Evolutionary conservation across 2,797 vertebrate genomes (phyloP), one percentile per base, ranked within the genome.

Genomic region (Chelidonichthys spinosus): DNA sequence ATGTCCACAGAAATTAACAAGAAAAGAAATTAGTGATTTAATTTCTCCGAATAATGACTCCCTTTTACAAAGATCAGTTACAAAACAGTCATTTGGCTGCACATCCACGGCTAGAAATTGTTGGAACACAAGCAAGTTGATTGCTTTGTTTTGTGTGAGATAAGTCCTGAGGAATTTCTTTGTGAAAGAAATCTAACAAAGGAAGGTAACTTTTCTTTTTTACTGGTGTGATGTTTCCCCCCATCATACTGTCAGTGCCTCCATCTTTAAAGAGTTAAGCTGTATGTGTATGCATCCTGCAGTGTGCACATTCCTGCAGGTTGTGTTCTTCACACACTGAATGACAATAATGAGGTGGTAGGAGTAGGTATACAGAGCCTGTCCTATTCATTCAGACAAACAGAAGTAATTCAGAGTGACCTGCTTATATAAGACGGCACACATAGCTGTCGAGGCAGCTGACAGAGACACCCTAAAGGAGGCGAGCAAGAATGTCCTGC

Each of bases 391-490:
- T 86, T 81, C 74, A 90, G 72, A 84, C 64, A 76, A 83, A 91
- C 69, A 71, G 84, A 89, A 91, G 77, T 82, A 81, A 81, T 74
- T 85, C 74, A 40, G 10, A 86, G 63, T 88, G 90, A 88, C 89
- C 83, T 85, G 83, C 85, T 93, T 92, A 95, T 77, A 60, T 87
- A 89, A 93, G 76, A 80, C 75, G 73, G 53, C 74, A 78, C 73
- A 79, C n/a, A 74, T 66, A 79, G 73, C 56, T 79, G 85, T 66
- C 75, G 63, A 63, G 55, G 62, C 33, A 9, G 74, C 76, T 86
- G 84, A 88, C 78, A 53, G 82, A 85, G 83, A 90, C 81, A 81
- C 82, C 86, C 89, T 89, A 71, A 88, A 87, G 88, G 87, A 87
- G 82, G 69, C 60, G 63, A 76, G 71, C 49, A 65, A 63, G 63